Conservation (phyloP, 2,113 vertebrate genomes). For the Thymallus thymallus region DNA sequence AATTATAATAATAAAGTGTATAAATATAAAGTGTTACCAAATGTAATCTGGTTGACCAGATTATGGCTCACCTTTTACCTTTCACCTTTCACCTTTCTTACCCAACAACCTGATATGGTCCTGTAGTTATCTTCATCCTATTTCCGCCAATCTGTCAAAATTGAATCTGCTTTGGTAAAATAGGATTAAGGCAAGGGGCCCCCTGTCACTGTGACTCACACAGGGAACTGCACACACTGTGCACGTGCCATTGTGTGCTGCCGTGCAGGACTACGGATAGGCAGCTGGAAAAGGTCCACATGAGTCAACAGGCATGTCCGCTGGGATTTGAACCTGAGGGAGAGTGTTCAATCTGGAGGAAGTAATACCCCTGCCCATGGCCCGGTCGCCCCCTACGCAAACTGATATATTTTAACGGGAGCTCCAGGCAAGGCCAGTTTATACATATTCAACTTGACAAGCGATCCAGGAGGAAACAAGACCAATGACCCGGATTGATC, state of each 20-base stretch:
- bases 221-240: not conserved
- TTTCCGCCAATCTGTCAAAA: not conserved
- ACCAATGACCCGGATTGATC: constrained; percentile 73
- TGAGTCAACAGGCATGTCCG: constrained; percentile 51
- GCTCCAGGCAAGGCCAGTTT: constrained; percentile 69
- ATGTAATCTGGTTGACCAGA: too few species aligned
- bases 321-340: too few species aligned
- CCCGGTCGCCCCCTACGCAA: constrained; percentile 20
- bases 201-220: not conserved
- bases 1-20: too few species aligned
- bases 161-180: not conserved
- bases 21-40: too few species aligned
- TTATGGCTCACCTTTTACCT: too few species aligned
- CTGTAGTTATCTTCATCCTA: not conserved
- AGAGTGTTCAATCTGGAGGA: too few species aligned
- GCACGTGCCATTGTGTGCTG: not conserved
- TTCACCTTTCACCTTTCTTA: not conserved
- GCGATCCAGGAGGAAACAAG: constrained; percentile 67
- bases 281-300: constrained; percentile 58
- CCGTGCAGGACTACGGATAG: constrained; percentile 17
- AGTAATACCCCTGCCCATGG: too few species aligned
- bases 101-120: not conserved
- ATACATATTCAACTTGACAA: constrained; percentile 77
- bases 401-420: constrained; percentile 69
- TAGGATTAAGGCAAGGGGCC: not conserved